Percentiles rank a stretch among this genome's conserved stretches.
These are phyloP conservation scores for Semaprochilodus insignis DNA, from an alignment of 2,797 vertebrate species.

Conservation along the genomic window DNA sequence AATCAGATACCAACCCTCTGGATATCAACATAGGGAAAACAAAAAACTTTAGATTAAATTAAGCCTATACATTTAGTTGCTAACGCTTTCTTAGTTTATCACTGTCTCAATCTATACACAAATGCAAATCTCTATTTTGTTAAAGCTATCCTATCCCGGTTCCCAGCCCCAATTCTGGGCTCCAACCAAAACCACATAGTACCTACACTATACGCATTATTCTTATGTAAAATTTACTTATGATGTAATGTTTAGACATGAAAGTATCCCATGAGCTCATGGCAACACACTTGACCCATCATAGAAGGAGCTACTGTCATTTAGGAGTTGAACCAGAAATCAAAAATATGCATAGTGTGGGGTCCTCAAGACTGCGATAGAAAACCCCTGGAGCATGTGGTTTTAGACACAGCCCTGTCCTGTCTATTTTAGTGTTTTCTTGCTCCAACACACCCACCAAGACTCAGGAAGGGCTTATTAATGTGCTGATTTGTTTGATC, in stretches of 20 bases:
- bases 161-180: not conserved
- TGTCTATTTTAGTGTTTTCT: not conserved
- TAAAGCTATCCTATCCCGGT: not conserved
- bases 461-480: not conserved
- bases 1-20: constrained; percentile 19
- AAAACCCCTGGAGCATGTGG: not conserved
- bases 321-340: no score
- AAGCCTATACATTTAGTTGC: constrained; percentile 23
- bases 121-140: constrained; percentile 17
- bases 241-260: not conserved
- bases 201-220: not conserved
- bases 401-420: not conserved
- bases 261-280: no score
- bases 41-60: constrained; percentile 8
- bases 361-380: no score
- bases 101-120: not conserved
- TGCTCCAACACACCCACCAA: not conserved
- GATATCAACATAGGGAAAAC: not conserved
- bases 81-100: not conserved
- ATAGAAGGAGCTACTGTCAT: no score
- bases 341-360: no score
- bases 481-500: not conserved
- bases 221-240: not conserved
- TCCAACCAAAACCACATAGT: not conserved
- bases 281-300: no score